These are phyloP conservation scores for Mormyrus lacerda DNA, from an alignment of 2,113 vertebrate species.

Conservation along the genomic window DNA sequence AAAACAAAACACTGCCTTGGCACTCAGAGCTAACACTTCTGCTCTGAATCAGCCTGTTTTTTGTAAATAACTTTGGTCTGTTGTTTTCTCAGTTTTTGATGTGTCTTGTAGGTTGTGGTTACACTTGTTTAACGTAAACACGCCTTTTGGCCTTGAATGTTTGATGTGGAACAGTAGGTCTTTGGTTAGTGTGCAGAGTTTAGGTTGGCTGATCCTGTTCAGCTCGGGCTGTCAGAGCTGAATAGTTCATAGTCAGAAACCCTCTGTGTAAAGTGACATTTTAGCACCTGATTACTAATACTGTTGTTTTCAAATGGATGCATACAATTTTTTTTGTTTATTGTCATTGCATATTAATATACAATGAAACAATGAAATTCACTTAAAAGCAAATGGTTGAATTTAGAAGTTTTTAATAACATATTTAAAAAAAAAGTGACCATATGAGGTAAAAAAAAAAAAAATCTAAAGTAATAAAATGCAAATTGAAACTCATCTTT, in stretches of 20 bases:
- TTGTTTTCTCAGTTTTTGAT: conserved; percentile 1
- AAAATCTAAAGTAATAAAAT: no score
- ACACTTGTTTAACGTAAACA: not conserved
- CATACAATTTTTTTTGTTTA: not conserved
- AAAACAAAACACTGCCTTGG: not conserved
- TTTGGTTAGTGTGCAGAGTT: not conserved
- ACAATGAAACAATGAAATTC: no score
- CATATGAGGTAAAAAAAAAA: no score
- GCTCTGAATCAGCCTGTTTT: conserved; percentile 3
- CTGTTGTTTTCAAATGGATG: not conserved
- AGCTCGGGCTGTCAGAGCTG: not conserved
- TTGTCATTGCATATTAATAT: no score
- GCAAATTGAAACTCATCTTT: no score
- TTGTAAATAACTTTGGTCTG: not conserved
- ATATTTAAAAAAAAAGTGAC: no score
- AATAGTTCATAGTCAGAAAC: not conserved
- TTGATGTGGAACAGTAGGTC: not conserved
- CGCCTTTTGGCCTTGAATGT: not conserved
- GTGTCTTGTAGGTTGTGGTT: conserved; percentile 4
- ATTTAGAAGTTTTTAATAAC: no score
- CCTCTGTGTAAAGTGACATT: not conserved
- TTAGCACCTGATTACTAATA: not conserved
- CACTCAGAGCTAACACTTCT: not conserved
- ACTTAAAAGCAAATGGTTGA: no score
- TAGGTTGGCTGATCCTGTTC: not conserved